Base-by-base conservation (phyloP, 2,888 invertebrate species). In the Sphaerophoria rueppellii region DNA sequence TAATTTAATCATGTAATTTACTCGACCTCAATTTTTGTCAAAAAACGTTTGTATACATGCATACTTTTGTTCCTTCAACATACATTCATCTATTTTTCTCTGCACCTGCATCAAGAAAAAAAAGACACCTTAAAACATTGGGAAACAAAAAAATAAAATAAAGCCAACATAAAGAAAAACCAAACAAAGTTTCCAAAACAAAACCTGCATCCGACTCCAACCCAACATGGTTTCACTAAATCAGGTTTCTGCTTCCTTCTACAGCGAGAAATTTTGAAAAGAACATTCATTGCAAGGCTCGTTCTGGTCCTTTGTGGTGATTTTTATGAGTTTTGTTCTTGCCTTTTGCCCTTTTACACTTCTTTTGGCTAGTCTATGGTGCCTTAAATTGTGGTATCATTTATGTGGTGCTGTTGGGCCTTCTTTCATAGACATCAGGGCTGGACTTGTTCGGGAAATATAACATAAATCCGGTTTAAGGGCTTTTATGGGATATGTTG, bases 51-150 rank as follows among this genome's bases (percentile, higher is more conserved):
- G 1, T 63, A 58, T 78, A 82, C n/a, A 82, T 82, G 82, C 61
- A n/a, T n/a, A n/a, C n/a, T n/a, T n/a, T n/a, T n/a, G n/a, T n/a
- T n/a, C n/a, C n/a, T 78, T 52, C 57, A 55, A 9, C 34, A 61
- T 12, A 24, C 74, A 65, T 82, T 74, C 73, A 69, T 40, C 24
- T 63, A 43, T 80, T 80, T 75, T 70, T 65, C 72, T 48, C 32
- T 12, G 34, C 74, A 69, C 60, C 55, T 70, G 69, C 6, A 80
- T 32, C 0, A 11, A 37, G 4, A 54, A 54, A 32, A 54, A 40
- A 43, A 40, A 43, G 43, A 43, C 6, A 40, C 40, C 1, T 12
- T 4, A 50, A 12, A 50, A 37, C 16, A 35, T 48, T 16, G 2
- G 6, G 12, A 50, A 46, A 61, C 34, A 46, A 46, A 43, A 43